Evolutionary conservation across 2,888 invertebrate species (phyloP), one percentile per base, ranked within the genome.

Genomic region (Nysson spinosus): DNA sequence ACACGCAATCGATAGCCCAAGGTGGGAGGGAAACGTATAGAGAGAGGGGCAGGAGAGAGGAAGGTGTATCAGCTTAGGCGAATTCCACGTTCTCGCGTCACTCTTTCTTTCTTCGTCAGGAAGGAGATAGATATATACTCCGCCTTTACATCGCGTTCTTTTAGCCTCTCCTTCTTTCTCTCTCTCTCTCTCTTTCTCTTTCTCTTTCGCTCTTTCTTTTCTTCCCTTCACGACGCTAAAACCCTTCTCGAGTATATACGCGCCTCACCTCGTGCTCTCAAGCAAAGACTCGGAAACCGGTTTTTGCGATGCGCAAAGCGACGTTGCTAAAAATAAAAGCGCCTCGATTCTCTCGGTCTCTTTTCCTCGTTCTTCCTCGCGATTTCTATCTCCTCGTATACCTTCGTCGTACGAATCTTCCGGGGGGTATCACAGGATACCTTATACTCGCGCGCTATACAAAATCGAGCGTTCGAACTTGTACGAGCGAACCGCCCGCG

Each of bases 301-400:
- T 81, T 85, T 83, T 81, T 79, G 82, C 77, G 66, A 73, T 68
- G 81, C 73, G 79, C 76, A 72, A 67, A 71, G 51, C 64, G 64
- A 49, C 55, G 50, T 42, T 70, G 67, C 75, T 75, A 75, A 75
- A 75, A 75, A 75, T 75, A 75, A 73, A 71, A 69, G 58, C 52
- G 60, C 56, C 56, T 68, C 57, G 67, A 32, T 22, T 50, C 39
- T 46, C 34, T 30, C 35, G 49, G 7, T 46, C 28, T 22, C 24
- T 35, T 20, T 22, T 11, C 26, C 11, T 11, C 7, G 7, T 20
- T 26, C 51, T 40, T 46, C 43, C 55, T 24, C 42, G 43, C 57
- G 69, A 57, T 70, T 74, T 64, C 64, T 69, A 66, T 66, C 63
- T 67, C 66, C 64, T 40, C 46, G 30, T 44, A 6, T 58, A 61